Evolutionary conservation across 2,797 vertebrate species (phyloP), one percentile per base, ranked within the genome.

Genomic region (Syncerus caffer): DNA sequence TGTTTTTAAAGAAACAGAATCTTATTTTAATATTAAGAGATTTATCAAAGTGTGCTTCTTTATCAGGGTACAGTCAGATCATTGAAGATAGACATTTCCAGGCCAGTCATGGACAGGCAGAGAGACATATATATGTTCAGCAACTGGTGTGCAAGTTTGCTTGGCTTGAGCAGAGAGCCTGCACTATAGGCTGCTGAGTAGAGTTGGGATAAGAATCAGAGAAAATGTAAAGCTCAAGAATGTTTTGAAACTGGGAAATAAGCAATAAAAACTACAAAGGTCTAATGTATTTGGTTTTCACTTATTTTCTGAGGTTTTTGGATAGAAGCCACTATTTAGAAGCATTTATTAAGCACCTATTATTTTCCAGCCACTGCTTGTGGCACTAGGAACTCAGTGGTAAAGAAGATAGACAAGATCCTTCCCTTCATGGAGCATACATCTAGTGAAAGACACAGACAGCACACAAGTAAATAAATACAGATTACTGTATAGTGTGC

Each of bases 21-120:
- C 62, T 96, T 23, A n/a, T 60, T 92, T 76, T 67, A 89, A 57
- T 53, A 82, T 82, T 53, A 95, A 90, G 38, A 71, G 23, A 50
- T 29, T 62, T 34, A 90, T 78, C 42, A 31, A 31, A 8, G 11
- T 83, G 14, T 12, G 31, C 13, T 82, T 78, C 57, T 76, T 85
- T 60, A 7, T 29, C 42, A 38, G 58, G 27, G 19, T 31, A 71
- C 4, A 58, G 31, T 71, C 67, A 78, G 53, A 21, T 19, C 38
- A 45, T 17, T 34, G 31, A 88, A 16, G 42, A 62, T 47, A 84
- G n/a, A 86, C 74, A 23, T 78, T 91, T 79, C 90, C 23, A 17
- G n/a, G 2, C 45, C n/a, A 42, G 12, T 90, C 38, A 1, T 0
- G 25, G 19, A 84, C 47, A 45, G 50, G 13, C 13, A 51, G 50